Conservation (phyloP, 2,113 vertebrate genomes). For the Cyprinodon brontotheroides region DNA sequence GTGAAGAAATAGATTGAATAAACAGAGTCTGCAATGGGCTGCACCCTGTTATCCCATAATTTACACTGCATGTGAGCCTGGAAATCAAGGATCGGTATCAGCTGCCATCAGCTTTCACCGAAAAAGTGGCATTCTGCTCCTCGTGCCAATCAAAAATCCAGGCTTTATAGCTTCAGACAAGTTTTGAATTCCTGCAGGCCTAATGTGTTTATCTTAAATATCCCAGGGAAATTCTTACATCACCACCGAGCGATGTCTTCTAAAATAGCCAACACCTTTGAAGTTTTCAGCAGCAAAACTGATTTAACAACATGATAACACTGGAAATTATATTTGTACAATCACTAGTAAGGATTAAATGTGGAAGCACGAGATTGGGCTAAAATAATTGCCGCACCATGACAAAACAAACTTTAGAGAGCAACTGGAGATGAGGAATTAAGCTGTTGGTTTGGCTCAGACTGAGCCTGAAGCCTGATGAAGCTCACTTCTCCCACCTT, state of each 20-base stretch:
- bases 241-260: constrained; percentile 85
- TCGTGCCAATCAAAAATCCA: constrained; percentile 86
- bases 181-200: constrained; percentile 88
- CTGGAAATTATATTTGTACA: constrained; percentile 90
- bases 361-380: constrained; percentile 85
- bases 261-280: constrained; percentile 81
- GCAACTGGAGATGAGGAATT: constrained; percentile 68
- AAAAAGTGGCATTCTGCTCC: constrained; percentile 77
- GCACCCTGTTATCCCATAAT: constrained; percentile 97
- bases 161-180: constrained; percentile 86
- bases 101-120: constrained; percentile 81
- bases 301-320: constrained; percentile 94
- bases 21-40: constrained; percentile 95
- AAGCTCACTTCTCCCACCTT: constrained; percentile 68
- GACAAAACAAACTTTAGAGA: constrained; percentile 82
- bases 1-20: constrained; percentile 98
- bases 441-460: constrained; percentile 37
- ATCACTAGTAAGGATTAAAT: constrained; percentile 88
- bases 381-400: constrained; percentile 80
- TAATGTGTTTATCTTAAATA: constrained; percentile 99
- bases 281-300: constrained; percentile 85
- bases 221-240: constrained; percentile 94
- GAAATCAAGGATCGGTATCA: constrained; percentile 85
- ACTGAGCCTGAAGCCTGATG: constrained; percentile 49
- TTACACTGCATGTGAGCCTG: constrained; percentile 95